These are phyloP conservation scores for Lysandra coridon DNA, from an alignment of 2,888 invertebrate species.

Conservation along the genomic window DNA sequence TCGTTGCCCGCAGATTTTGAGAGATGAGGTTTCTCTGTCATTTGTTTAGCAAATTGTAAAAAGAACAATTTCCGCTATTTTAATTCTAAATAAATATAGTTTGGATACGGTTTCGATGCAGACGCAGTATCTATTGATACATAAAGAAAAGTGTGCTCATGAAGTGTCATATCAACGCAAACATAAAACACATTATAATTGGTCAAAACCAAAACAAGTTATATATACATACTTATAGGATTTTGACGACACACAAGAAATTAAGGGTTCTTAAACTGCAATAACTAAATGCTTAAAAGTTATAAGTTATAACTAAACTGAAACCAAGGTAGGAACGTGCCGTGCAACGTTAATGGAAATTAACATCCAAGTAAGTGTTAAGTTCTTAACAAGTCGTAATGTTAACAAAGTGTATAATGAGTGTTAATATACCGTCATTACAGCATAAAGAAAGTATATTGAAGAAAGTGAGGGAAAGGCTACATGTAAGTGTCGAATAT, in stretches of 20 bases:
- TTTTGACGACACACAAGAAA: background rate
- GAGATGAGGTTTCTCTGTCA: background rate
- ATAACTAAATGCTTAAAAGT: background rate
- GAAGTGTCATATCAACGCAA: no score
- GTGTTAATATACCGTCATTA: constrained; percentile 11
- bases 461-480: constrained; percentile 18
- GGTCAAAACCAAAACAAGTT: no score
- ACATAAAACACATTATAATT: no score
- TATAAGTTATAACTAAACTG: background rate
- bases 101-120: no score
- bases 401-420: constrained; percentile 12
- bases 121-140: no score
- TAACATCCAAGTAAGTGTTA: constrained; percentile 3
- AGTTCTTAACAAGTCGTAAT: constrained; percentile 16
- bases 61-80: background rate
- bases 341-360: background rate
- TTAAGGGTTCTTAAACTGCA: background rate
- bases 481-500: background rate
- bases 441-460: constrained; percentile 11
- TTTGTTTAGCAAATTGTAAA: background rate
- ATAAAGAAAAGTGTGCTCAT: no score
- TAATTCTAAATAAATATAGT: background rate
- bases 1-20: background rate
- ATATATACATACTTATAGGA: background rate
- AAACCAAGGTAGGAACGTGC: background rate